phyloP scores from a whole-genome alignment of 2,113 vertebrate species.

The Eulacestoma nigropectus region DNA sequence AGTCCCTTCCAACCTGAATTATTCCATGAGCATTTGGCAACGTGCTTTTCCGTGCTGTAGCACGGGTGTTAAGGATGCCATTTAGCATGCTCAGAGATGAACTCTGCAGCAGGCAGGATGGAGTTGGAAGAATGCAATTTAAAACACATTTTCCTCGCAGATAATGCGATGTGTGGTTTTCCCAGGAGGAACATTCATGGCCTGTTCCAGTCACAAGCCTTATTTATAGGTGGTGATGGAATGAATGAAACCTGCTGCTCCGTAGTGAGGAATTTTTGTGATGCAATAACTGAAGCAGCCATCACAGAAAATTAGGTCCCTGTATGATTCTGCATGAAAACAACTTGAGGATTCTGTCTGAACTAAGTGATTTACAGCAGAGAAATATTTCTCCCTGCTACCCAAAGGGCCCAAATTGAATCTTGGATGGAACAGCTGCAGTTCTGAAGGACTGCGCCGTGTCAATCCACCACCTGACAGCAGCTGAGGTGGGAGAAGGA shows the following conservation, averaged over 20 bases:
- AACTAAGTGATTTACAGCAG: background rate
- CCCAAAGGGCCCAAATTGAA: background rate
- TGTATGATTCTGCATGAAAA: background rate
- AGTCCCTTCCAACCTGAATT: background rate
- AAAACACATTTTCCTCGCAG: conserved; percentile 1
- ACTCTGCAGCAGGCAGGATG: background rate
- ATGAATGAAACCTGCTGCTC: conserved; percentile 1
- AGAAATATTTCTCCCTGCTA: background rate
- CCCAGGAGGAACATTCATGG: background rate
- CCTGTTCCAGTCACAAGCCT: background rate
- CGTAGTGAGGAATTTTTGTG: background rate
- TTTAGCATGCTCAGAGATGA: background rate
- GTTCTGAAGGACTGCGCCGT: background rate
- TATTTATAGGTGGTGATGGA: conserved; percentile 28
- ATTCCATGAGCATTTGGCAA: background rate
- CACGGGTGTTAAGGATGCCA: background rate
- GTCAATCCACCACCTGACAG: background rate
- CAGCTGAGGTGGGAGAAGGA: background rate
- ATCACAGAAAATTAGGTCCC: conserved; percentile 11
- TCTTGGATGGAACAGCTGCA: background rate
- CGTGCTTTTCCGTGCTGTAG: background rate
- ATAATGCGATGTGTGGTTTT: background rate
- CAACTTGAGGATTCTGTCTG: conserved; percentile 12
- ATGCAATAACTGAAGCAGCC: conserved; percentile 14
- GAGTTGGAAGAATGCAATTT: conserved; percentile 10